Evolutionary conservation across 2,888 invertebrate genomes (phyloP).

Genomic region (Halictus ligatus): DNA sequence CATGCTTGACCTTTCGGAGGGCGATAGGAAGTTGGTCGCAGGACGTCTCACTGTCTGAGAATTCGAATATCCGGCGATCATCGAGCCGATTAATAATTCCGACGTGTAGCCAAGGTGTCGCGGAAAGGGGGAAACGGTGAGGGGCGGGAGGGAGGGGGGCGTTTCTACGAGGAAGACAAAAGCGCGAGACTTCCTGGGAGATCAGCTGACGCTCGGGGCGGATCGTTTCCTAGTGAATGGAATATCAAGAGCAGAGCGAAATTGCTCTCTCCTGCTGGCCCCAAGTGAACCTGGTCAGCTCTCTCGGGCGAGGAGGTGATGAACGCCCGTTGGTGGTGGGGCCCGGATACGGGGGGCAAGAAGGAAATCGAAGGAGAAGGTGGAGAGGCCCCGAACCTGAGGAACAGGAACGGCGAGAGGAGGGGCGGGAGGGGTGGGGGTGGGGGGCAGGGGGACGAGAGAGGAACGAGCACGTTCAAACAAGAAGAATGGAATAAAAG

Average conservation of each 20-base stretch:
- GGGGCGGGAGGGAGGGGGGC: no score
- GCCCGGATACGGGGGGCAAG: not conserved
- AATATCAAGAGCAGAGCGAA: conserved; percentile 63
- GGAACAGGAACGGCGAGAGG: not conserved
- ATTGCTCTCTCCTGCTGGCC: conserved; percentile 18
- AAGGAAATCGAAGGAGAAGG: conserved; percentile 45
- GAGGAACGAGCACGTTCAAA: conserved; percentile 67
- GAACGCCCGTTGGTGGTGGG: conserved; percentile 24
- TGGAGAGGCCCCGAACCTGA: conserved; percentile 20
- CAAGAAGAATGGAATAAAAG: conserved; percentile 75
- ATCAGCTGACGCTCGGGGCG: conserved; percentile 73
- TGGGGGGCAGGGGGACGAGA: conserved; percentile 24
- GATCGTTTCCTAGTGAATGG: conserved; percentile 69
- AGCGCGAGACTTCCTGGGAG: conserved; percentile 58
- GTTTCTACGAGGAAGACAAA: conserved; percentile 63
- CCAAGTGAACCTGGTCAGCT: conserved; percentile 55
- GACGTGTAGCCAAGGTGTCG: conserved; percentile 49
- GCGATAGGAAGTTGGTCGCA: conserved; percentile 6
- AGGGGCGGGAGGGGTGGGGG: no score
- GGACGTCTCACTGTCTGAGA: conserved; percentile 59
- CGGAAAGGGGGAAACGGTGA: no score
- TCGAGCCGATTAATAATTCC: conserved; percentile 51
- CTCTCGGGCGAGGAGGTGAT: conserved; percentile 54
- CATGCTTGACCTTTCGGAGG: not conserved
- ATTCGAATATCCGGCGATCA: conserved; percentile 54